A percentile compares a stretch with the other conserved stretches of the same genome.
Evolutionary conservation across 2,888 invertebrate species (phyloP).

Genomic region (Pharmacophagus antenor): DNA sequence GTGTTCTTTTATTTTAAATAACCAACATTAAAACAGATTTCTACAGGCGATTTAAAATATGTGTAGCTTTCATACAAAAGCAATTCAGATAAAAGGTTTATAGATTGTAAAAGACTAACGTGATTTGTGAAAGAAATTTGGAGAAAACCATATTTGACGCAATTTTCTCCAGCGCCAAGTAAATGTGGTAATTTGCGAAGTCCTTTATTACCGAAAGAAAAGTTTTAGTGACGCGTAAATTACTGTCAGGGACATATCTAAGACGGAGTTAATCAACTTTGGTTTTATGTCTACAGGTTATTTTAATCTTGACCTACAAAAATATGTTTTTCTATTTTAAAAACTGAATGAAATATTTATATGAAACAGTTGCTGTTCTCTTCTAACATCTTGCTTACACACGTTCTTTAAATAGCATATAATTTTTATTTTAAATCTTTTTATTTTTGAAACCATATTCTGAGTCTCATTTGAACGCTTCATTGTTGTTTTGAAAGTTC

Average conservation of each 20-base stretch:
- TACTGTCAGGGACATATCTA: slow-evolving; percentile 12
- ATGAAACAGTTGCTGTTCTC: neutral
- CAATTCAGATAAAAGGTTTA: neutral
- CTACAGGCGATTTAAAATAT: neutral
- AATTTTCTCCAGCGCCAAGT: slow-evolving; percentile 18
- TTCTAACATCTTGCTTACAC: neutral
- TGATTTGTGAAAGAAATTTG: neutral
- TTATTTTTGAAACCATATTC: neutral
- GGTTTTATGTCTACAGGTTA: neutral
- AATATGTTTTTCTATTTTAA: neutral
- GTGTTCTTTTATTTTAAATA: too few species aligned
- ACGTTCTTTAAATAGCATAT: neutral
- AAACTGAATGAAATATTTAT: neutral
- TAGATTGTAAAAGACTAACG: neutral
- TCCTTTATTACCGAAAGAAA: slow-evolving; percentile 14
- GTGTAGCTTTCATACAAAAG: neutral
- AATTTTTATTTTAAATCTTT: neutral
- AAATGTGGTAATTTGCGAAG: slow-evolving; percentile 20
- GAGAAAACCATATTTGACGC: neutral
- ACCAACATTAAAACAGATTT: too few species aligned
- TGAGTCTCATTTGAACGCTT: neutral
- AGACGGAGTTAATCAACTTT: slow-evolving; percentile 7
- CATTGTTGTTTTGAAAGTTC: neutral
- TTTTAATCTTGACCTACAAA: neutral
- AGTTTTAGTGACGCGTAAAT: slow-evolving; percentile 19